phyloP scores from a whole-genome alignment of 2,797 vertebrate genomes.

The Gadopsis bispinosus region DNA sequence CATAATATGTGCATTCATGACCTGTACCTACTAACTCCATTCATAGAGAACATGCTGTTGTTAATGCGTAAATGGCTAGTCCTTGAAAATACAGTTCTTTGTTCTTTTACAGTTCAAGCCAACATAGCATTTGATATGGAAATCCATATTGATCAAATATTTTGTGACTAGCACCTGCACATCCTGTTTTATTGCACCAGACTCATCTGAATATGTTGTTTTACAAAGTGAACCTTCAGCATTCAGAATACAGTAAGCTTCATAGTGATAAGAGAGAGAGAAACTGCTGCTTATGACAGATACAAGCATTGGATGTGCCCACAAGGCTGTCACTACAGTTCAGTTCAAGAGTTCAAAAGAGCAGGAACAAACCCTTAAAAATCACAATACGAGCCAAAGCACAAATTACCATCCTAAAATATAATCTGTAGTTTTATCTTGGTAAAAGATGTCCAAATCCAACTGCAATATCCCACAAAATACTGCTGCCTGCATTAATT shows the following conservation, averaged over 20 bases:
- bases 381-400: neutral
- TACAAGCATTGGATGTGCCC: neutral
- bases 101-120: neutral
- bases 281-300: constrained; percentile 3
- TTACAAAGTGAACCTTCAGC: neutral
- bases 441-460: constrained; percentile 11
- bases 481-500: constrained; percentile 61
- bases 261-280: neutral
- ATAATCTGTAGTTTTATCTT: constrained; percentile 23
- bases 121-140: neutral
- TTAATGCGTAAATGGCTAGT: neutral
- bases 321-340: neutral
- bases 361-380: constrained; percentile 2
- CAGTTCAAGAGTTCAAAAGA: neutral
- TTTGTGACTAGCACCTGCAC: neutral
- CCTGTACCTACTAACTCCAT: neutral
- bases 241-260: neutral
- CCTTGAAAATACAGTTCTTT: neutral
- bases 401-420: constrained; percentile 14
- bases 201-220: neutral
- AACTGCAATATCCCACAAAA: constrained; percentile 41
- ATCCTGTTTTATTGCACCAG: neutral
- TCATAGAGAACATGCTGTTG: neutral
- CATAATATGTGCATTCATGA: neutral
- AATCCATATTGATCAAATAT: neutral